Conservation (phyloP, 2,888 invertebrate genomes). For the Dicyrtomina minuta region DNA sequence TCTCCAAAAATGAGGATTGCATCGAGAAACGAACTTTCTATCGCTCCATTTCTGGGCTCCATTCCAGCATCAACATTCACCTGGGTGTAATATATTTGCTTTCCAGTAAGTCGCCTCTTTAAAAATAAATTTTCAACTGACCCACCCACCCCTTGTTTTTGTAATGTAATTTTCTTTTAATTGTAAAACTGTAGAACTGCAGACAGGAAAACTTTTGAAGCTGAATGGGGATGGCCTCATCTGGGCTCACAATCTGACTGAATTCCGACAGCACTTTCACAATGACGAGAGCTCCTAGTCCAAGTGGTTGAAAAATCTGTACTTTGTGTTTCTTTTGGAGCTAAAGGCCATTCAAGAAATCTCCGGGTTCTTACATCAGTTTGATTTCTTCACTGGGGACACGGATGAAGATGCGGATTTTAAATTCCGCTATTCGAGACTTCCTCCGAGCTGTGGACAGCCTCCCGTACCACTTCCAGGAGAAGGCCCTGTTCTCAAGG, state of each 20-base stretch:
- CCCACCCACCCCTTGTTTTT: too few relatives aligned
- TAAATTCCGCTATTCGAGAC: constrained; percentile 76
- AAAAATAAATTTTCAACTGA: too few relatives aligned
- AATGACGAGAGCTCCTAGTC: too few relatives aligned
- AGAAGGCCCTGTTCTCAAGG: constrained; percentile 86
- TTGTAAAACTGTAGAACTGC: constrained; percentile 30
- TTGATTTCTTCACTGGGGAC: constrained; percentile 90
- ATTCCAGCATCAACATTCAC: constrained; percentile 96
- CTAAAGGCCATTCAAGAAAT: constrained; percentile 90
- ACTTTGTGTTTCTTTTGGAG: constrained; percentile 93
- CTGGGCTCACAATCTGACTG: constrained; percentile 81
- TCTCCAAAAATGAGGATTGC: constrained; percentile 61
- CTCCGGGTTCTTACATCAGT: constrained; percentile 79
- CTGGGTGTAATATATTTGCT: constrained; percentile 86
- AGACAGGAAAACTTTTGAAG: constrained; percentile 36
- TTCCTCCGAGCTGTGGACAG: constrained; percentile 62
- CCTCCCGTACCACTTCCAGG: constrained; percentile 94
- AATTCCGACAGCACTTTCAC: constrained; percentile 79
- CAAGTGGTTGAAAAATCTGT: constrained; percentile 92
- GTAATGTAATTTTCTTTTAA: neutral
- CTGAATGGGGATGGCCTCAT: constrained; percentile 61
- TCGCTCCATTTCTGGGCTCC: constrained; percentile 93
- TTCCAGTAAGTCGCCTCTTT: constrained; percentile 69
- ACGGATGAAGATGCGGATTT: constrained; percentile 84
- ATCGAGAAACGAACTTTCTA: constrained; percentile 96